Evolutionary conservation across 2,113 vertebrate genomes (phyloP), one percentile per base, ranked within the genome.

Genomic region (Progne subis): DNA sequence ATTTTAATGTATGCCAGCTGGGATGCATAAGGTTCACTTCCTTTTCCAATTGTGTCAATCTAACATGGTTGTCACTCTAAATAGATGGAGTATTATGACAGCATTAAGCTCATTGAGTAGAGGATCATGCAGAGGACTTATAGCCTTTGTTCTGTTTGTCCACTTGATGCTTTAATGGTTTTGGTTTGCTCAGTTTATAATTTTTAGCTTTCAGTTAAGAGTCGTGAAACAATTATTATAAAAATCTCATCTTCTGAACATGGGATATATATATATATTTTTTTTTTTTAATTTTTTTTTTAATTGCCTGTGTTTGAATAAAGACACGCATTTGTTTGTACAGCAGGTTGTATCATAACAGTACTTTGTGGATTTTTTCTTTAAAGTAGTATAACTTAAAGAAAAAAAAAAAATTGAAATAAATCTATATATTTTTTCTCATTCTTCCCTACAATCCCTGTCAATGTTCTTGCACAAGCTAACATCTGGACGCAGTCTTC

Each of bases 1-100:
- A 65, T 82, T 90, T 92, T 83, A 80, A 47, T 65, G 64, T 72
- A 69, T 68, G n/a, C 28, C 68, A 86, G 11, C 41, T 87, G 59
- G 25, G 12, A 4, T 4, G 1, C 19, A 11, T 64, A 90, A 65
- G 17, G 46, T 94, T 94, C 63, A 65, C 20, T 76, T 85, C 41
- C 15, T 79, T 71, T 89, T 85, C 55, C 57, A 82, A 4, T 72
- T 78, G 56, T 75, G 76, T 71, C 61, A 56, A 28, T 75, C 57
- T 86, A 87, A 87, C 64, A n/a, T 18, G 61, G 11, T 16, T 82
- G 41, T 90, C 50, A 93, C 49, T 88, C 32, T 72, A 44, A 47
- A 53, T 9, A 77, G 53, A 60, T n/a, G 31, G 76, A 55, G 28
- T 63, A n/a, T 52, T 88, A 84, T 60, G 63, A 63, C 57, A 89